Evolutionary conservation across 2,888 invertebrate genomes (phyloP).

Genomic region (Euzophera pinguis): DNA sequence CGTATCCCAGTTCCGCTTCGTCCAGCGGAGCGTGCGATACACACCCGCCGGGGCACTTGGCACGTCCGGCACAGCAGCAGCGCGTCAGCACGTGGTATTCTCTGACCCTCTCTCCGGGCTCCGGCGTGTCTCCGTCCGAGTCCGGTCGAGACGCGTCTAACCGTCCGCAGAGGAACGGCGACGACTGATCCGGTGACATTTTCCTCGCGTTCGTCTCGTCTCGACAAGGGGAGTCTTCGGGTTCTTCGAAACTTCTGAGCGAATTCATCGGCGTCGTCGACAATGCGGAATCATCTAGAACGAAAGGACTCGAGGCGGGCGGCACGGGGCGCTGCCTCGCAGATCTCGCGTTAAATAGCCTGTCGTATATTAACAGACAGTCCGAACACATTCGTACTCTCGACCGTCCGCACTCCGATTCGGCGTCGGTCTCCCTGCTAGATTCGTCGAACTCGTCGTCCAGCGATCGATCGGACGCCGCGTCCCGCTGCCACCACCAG

Average conservation of each 20-base stretch:
- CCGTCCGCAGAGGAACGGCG: conserved; percentile 50
- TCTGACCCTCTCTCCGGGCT: conserved; percentile 32
- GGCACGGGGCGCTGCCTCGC: conserved; percentile 19
- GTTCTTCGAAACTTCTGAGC: conserved; percentile 80
- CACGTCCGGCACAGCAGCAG: conserved; percentile 53
- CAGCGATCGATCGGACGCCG: conserved; percentile 26
- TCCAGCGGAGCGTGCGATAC: conserved; percentile 40
- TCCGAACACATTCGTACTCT: conserved; percentile 39
- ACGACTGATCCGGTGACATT: conserved; percentile 10
- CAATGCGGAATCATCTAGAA: conserved; percentile 76
- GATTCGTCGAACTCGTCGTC: conserved; percentile 26
- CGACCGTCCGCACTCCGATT: conserved; percentile 23
- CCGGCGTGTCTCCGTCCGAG: conserved; percentile 6
- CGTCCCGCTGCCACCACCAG: conserved; percentile 60
- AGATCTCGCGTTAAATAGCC: conserved; percentile 37
- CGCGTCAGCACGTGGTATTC: conserved; percentile 55
- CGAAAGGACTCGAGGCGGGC: conserved; percentile 48
- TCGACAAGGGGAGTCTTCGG: conserved; percentile 47
- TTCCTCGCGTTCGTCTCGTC: conserved; percentile 10
- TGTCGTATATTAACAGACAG: conserved; percentile 52
- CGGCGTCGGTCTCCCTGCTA: conserved; percentile 26
- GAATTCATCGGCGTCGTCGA: conserved; percentile 73
- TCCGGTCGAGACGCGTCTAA: conserved; percentile 20
- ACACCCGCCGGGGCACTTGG: conserved; percentile 44
- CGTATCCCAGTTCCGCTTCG: conserved; percentile 31